phyloP scores from a whole-genome alignment of 2,888 invertebrate species.

The Agriopis marginaria region DNA sequence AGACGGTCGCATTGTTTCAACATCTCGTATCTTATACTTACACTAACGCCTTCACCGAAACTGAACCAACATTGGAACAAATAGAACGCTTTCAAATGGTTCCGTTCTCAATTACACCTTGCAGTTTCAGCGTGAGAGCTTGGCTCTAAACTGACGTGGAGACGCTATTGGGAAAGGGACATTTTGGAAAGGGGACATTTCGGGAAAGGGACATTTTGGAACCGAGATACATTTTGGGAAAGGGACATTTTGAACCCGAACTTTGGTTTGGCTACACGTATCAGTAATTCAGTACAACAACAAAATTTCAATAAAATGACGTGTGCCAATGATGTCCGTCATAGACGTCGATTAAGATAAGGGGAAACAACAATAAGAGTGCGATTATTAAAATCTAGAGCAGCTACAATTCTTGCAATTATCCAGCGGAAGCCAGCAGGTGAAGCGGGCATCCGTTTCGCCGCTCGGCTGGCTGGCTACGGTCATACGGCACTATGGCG shows the following conservation, averaged over 20 bases:
- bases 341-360: constrained; percentile 18
- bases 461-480: constrained; percentile 53
- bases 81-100: constrained; percentile 21
- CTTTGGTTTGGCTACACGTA: background rate
- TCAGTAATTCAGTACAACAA: background rate
- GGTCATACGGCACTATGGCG: constrained; percentile 47
- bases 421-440: constrained; percentile 77
- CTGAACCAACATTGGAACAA: constrained; percentile 47
- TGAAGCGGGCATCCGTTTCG: constrained; percentile 79
- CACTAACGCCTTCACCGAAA: constrained; percentile 60
- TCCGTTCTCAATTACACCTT: constrained; percentile 14
- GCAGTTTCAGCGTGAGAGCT: constrained; percentile 16
- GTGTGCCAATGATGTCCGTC: constrained; percentile 20
- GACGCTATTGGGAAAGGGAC: background rate
- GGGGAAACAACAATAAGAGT: constrained; percentile 24
- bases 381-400: constrained; percentile 43
- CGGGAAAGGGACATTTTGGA: too few species aligned
- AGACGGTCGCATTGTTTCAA: constrained; percentile 81
- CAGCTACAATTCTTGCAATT: constrained; percentile 72
- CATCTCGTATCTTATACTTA: constrained; percentile 64
- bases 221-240: too few species aligned
- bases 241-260: too few species aligned
- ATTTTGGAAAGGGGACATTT: too few species aligned
- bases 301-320: constrained; percentile 5
- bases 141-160: constrained; percentile 18